Evolutionary conservation across 2,888 invertebrate genomes (phyloP).

Genomic region (Mystacides longicornis): DNA sequence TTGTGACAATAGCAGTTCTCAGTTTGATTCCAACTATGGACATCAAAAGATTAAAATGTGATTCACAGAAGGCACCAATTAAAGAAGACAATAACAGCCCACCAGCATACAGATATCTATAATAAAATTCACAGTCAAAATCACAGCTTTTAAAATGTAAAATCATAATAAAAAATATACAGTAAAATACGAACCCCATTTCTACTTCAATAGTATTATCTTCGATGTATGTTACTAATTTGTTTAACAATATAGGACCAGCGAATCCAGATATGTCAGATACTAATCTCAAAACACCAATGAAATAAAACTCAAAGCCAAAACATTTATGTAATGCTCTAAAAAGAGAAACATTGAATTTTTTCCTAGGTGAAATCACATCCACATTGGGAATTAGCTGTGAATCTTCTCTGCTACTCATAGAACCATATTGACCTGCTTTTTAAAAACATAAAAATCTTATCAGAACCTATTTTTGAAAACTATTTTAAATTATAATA

Average conservation of each 20-base stretch:
- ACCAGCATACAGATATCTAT: slow-evolving; percentile 43
- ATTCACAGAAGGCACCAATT: slow-evolving; percentile 61
- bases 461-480: neutral
- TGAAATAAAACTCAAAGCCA: slow-evolving; percentile 73
- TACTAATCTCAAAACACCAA: slow-evolving; percentile 75
- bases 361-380: slow-evolving; percentile 14
- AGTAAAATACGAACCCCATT: slow-evolving; percentile 49
- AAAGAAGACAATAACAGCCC: slow-evolving; percentile 46
- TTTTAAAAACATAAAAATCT: neutral
- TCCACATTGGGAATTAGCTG: slow-evolving; percentile 14
- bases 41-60: slow-evolving; percentile 88
- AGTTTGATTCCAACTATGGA: slow-evolving; percentile 79
- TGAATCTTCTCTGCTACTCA: neutral
- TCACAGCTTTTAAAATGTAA: neutral
- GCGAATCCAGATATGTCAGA: slow-evolving; percentile 81
- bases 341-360: slow-evolving; percentile 51
- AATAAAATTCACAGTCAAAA: slow-evolving; percentile 19
- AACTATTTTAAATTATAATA: neutral
- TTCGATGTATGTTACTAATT: slow-evolving; percentile 72
- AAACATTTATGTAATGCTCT: slow-evolving; percentile 67
- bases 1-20: slow-evolving; percentile 74
- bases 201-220: slow-evolving; percentile 57
- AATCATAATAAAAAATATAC: neutral
- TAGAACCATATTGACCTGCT: neutral
- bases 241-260: slow-evolving; percentile 81